Base-by-base conservation (phyloP, 2,888 invertebrate species). In the Ophraella communa region DNA sequence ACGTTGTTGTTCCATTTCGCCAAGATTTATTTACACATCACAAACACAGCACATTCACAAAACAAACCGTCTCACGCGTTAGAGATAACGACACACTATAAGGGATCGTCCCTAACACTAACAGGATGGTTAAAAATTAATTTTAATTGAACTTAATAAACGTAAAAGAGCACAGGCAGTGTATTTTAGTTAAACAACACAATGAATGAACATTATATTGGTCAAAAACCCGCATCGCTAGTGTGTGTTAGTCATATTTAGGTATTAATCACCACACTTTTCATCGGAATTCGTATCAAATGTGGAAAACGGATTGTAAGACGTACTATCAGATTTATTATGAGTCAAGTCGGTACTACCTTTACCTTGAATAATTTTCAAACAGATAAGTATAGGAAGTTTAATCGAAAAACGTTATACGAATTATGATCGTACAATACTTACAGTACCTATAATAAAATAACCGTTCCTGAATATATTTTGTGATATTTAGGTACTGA, bases 71-170 rank as follows among this genome's bases (percentile, higher is more conserved):
- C 49, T 17, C 17, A 11, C 11, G n/a, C 45, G 45, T 51, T 51
- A 51, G 24, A 27, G 14, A 49, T 49, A 51, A 18, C 27, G 14
- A 23, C n/a, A n/a, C n/a, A 51, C 49, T 17, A 51, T 17, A 62
- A 69, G 69, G 72, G 71, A 67, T 62, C 68, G 65, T 63, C 73
- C 68, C 71, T 65, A 61, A 71, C 79, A 79, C 79, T 27, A 72
- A 76, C 81, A 81, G 80, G 80, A 81, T 80, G 80, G 80, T 79
- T 78, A 75, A 79, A 80, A 80, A 80, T 81, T 81, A 80, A 76
- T 77, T 77, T 80, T 80, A 81, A 81, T 81, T 80, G 77, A 75
- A 73, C 70, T 73, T 77, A 80, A 80, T 80, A 73, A 74, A 73
- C 72, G 71, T 57, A 64, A 55, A 53, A 64, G 65, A 62, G 67